Evolutionary conservation across 2,888 invertebrate genomes (phyloP), one percentile per base, ranked within the genome.

Genomic region (Meghimatium bilineatum): DNA sequence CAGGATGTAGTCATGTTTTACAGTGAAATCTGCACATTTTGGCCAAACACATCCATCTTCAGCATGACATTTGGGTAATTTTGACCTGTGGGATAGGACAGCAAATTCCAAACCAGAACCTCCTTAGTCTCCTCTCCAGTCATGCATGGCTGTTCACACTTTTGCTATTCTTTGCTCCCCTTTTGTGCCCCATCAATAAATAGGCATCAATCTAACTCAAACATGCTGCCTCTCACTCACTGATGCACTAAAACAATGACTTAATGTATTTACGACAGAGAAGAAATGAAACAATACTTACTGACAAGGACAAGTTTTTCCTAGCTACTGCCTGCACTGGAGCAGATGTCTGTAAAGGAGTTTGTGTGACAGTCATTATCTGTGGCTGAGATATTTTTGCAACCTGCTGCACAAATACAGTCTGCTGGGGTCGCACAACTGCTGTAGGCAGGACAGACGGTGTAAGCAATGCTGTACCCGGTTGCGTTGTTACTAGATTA

Each of bases 261-360:
- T n/a, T 23, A 17, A n/a, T 63, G 60, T 12, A 56, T 38, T 14
- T 14, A 49, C 20, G 49, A 32, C 12, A 44, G 60, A 75, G 36
- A 81, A 2, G 44, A 52, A 49, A 1, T 8, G 29, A 63, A 75
- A 75, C 10, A 23, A 38, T 17, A 87, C 92, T 90, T 88, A 94
- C 94, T 49, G 93, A 93, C 6, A 94, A 89, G 29, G 93, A 93
- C 10, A 94, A 89, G 34, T 91, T 92, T 85, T 92, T 93, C 85
- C 92, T 93, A n/a, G 83, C 67, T 34, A 75, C 63, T 63, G 75
- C 26, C 10, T 44, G 80, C 1, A 34, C 67, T 23, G 75, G 75
- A 26, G 66, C 29, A 67, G 63, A 23, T 34, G 71, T 29, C 17
- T 67, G 52, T 44, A 75, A 29, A 3, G 71, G 67, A 2, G 44